These are phyloP conservation scores for Aphelinus atriplicis DNA, from an alignment of 1,140 invertebrate species.

Conservation along the genomic window DNA sequence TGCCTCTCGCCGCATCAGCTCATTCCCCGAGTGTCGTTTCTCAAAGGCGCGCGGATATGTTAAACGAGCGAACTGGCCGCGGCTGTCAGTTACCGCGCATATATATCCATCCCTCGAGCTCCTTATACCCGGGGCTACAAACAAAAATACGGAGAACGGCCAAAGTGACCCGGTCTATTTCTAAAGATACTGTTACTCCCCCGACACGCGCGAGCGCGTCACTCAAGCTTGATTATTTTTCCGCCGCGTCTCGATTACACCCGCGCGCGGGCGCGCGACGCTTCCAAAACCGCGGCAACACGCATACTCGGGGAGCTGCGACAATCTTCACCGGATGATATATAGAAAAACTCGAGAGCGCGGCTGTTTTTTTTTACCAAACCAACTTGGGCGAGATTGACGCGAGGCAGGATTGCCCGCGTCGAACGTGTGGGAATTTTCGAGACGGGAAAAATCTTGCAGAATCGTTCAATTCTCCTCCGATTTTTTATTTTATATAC, in stretches of 20 bases:
- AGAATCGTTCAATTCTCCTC: too few relatives aligned
- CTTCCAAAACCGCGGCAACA: too few relatives aligned
- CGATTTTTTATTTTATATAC: too few relatives aligned
- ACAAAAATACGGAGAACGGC: conserved; percentile 45
- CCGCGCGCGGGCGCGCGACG: not conserved
- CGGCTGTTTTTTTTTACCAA: too few relatives aligned
- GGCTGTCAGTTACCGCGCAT: conserved; percentile 55
- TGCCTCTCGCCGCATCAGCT: not conserved
- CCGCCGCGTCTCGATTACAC: conserved; percentile 31
- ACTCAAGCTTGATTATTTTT: conserved; percentile 37
- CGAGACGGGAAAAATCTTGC: too few relatives aligned
- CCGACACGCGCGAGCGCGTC: conserved; percentile 11
- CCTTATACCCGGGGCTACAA: not conserved
- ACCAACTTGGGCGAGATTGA: too few relatives aligned
- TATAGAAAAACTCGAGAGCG: not conserved
- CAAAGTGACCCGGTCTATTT: conserved; percentile 52
- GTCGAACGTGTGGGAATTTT: too few relatives aligned
- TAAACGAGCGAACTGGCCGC: conserved; percentile 60
- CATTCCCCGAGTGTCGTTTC: not conserved
- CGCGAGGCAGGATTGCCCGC: too few relatives aligned
- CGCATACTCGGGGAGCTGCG: not conserved
- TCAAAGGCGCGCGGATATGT: conserved; percentile 44
- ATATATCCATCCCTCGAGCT: conserved; percentile 49
- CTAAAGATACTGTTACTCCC: conserved; percentile 47
- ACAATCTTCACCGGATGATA: not conserved